Percentiles rank a stretch among this genome's conserved stretches.
Conservation (phyloP, 2,888 invertebrate genomes). For the Alloplasta piceator region DNA sequence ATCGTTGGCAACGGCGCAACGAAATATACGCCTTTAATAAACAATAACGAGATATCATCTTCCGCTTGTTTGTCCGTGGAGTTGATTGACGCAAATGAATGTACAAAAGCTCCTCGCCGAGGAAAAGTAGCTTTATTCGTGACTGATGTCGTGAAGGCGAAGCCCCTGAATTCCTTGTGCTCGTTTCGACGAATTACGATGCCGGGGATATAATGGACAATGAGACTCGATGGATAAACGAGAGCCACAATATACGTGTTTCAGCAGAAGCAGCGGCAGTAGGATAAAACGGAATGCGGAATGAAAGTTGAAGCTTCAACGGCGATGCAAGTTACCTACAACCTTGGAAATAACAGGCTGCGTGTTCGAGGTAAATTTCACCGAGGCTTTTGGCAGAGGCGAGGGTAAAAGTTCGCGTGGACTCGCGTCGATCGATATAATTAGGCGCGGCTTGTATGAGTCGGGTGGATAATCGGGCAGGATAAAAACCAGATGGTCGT, state of each 20-base stretch:
- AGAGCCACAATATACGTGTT: slow-evolving; percentile 18
- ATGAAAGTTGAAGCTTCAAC: background rate
- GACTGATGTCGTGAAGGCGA: slow-evolving; percentile 52
- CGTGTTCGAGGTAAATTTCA: slow-evolving; percentile 57
- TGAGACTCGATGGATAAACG: slow-evolving; percentile 17
- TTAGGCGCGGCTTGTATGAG: slow-evolving; percentile 54
- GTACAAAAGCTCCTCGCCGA: slow-evolving; percentile 44
- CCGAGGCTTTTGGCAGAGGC: slow-evolving; percentile 29
- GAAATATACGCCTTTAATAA: slow-evolving; percentile 51
- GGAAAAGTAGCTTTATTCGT: slow-evolving; percentile 45
- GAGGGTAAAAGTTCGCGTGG: slow-evolving; percentile 28
- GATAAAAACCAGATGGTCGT: slow-evolving; percentile 57
- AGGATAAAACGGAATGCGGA: too few relatives aligned
- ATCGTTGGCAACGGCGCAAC: background rate
- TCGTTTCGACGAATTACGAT: slow-evolving; percentile 60
- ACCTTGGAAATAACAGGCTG: slow-evolving; percentile 40
- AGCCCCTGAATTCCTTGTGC: slow-evolving; percentile 47
- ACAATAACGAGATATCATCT: slow-evolving; percentile 52
- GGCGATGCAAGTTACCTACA: background rate
- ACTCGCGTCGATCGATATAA: slow-evolving; percentile 61
- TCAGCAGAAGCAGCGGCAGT: background rate
- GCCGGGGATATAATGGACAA: slow-evolving; percentile 45
- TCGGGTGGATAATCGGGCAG: slow-evolving; percentile 58
- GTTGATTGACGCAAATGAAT: slow-evolving; percentile 61
- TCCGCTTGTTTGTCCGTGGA: slow-evolving; percentile 45